Conservation (phyloP, 2,888 invertebrate species). For the Acheta domesticus region DNA sequence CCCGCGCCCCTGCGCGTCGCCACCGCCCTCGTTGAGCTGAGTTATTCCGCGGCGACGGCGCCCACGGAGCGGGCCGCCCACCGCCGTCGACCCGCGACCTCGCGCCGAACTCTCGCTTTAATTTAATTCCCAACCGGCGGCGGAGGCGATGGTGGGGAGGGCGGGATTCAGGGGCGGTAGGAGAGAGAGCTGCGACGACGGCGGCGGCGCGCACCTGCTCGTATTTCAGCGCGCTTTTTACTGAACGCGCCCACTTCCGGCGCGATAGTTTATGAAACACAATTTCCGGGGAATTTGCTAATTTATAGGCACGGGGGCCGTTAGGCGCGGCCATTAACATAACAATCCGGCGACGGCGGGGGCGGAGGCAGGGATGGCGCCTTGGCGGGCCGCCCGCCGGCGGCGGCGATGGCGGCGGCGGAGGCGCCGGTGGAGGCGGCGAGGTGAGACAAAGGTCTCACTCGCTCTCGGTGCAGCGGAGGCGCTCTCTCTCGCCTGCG, state of each 20-base stretch:
- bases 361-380: background rate
- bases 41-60: too few species aligned
- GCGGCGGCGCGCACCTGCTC: background rate
- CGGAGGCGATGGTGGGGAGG: background rate
- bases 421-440: background rate
- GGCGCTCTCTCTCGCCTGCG: too few species aligned
- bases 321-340: constrained; percentile 7
- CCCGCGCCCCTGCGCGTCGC: too few species aligned
- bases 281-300: constrained; percentile 18
- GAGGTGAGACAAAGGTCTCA: constrained; percentile 7
- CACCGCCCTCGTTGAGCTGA: too few species aligned
- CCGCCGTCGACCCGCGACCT: too few species aligned
- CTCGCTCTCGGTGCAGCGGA: background rate
- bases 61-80: too few species aligned
- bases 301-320: constrained; percentile 6
- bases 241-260: constrained; percentile 7
- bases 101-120: too few species aligned
- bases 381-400: background rate
- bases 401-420: background rate
- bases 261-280: constrained; percentile 18
- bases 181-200: background rate
- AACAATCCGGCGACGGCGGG: background rate
- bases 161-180: background rate
- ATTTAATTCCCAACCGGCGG: background rate
- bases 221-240: constrained; percentile 18